These are phyloP conservation scores for Lucilia cuprina DNA, from an alignment of 1,140 invertebrate genomes.

Conservation along the genomic window DNA sequence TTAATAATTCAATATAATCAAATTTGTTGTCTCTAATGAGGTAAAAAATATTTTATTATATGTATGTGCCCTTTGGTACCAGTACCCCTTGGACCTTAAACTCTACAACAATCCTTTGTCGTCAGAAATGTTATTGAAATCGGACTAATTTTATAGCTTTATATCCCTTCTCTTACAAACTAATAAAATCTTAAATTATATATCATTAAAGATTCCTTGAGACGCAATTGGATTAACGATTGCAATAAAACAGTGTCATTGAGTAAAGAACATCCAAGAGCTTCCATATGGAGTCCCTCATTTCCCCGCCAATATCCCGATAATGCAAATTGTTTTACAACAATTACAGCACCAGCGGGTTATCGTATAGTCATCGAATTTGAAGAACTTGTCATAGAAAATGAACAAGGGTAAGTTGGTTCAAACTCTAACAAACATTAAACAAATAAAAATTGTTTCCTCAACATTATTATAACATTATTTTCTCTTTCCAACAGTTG, in stretches of 20 bases:
- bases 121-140: no score
- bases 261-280: constrained; percentile 67
- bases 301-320: constrained; percentile 77
- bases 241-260: constrained; percentile 73
- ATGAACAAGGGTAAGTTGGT: constrained; percentile 72
- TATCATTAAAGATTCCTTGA: constrained; percentile 52
- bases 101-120: no score
- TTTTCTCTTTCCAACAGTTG: constrained; percentile 65
- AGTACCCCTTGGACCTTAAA: no score
- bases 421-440: neutral
- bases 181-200: constrained; percentile 4
- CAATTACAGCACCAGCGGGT: constrained; percentile 68
- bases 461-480: neutral
- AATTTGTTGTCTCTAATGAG: no score
- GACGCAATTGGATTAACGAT: constrained; percentile 59
- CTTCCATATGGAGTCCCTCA: constrained; percentile 70
- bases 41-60: no score
- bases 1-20: no score
- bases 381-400: constrained; percentile 74
- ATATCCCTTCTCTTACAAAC: no score
- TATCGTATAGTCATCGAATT: constrained; percentile 72
- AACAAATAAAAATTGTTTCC: neutral
- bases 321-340: constrained; percentile 70
- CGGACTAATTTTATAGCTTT: no score
- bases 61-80: no score